Conservation (phyloP, 1,140 invertebrate genomes). For the Diabrotica undecimpunctata region DNA sequence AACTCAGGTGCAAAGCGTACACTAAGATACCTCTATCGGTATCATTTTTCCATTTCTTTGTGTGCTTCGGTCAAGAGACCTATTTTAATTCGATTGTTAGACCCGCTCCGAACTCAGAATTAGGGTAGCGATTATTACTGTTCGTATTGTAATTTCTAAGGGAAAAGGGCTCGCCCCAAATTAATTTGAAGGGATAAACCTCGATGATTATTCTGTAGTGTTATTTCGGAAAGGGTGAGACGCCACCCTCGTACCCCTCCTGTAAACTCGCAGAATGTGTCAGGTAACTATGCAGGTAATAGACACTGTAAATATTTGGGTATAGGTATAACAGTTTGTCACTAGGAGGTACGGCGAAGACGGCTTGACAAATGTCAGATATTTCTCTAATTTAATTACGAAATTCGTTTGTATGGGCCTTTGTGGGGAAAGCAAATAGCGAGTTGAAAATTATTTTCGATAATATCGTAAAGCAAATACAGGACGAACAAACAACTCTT, state of each 20-base stretch:
- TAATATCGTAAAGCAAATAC: too few relatives aligned
- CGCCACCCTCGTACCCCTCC: background rate
- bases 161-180: slow-evolving; percentile 1
- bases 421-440: too few relatives aligned
- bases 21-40: too few relatives aligned
- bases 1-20: too few relatives aligned
- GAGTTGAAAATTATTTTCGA: too few relatives aligned
- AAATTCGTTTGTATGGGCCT: too few relatives aligned
- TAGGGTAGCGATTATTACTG: slow-evolving; percentile 2
- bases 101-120: background rate
- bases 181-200: slow-evolving; percentile 2
- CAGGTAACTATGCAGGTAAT: background rate
- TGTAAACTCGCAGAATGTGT: background rate
- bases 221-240: background rate
- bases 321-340: background rate
- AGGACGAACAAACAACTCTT: too few relatives aligned
- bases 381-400: too few relatives aligned
- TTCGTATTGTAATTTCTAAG: slow-evolving; percentile 1
- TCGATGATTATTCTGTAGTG: background rate
- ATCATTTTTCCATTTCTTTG: too few relatives aligned
- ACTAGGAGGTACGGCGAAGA: background rate
- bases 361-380: background rate
- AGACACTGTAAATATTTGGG: background rate
- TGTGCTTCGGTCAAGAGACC: background rate
- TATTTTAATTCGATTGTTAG: background rate